Percentiles rank a stretch among this genome's conserved stretches.
Conservation (phyloP, 2,888 invertebrate genomes). For the Epinotia bilunana region DNA sequence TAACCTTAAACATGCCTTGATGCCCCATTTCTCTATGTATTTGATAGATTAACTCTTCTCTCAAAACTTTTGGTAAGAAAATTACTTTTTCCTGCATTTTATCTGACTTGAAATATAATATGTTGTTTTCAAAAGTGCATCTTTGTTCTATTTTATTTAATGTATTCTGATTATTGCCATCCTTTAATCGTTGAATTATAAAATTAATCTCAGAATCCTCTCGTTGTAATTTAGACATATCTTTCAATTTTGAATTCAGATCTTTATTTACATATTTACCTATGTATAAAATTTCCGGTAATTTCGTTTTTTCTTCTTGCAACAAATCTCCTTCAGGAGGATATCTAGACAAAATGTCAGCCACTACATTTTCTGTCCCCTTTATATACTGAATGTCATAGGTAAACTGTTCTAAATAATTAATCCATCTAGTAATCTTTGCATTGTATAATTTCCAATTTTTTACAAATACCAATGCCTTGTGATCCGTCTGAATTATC, state of each 20-base stretch:
- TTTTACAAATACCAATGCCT: slow-evolving; percentile 51
- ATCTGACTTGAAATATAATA: not conserved
- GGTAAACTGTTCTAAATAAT: slow-evolving; percentile 51
- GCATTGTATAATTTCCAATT: slow-evolving; percentile 49
- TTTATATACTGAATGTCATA: slow-evolving; percentile 49
- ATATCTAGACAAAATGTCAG: slow-evolving; percentile 53
- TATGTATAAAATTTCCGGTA: slow-evolving; percentile 24
- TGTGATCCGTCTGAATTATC: slow-evolving; percentile 53
- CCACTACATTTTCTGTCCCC: slow-evolving; percentile 51
- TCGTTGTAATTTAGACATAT: slow-evolving; percentile 6
- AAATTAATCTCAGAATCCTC: slow-evolving; percentile 34
- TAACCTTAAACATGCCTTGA: slow-evolving; percentile 47
- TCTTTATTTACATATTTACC: not conserved
- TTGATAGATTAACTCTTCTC: slow-evolving; percentile 34
- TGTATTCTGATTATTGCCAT: not conserved
- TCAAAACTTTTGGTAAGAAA: slow-evolving; percentile 33
- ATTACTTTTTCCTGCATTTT: not conserved
- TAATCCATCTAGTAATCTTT: slow-evolving; percentile 51
- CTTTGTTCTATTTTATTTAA: too few relatives aligned
- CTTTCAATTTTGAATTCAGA: slow-evolving; percentile 7
- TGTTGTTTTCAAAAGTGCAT: not conserved
- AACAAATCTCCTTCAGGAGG: slow-evolving; percentile 18
- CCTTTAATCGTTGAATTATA: not conserved
- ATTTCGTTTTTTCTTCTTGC: slow-evolving; percentile 8
- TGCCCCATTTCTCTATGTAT: slow-evolving; percentile 50